These are phyloP conservation scores for Sebastes oblongus DNA, from an alignment of 2,797 vertebrate species.

Conservation along the genomic window DNA sequence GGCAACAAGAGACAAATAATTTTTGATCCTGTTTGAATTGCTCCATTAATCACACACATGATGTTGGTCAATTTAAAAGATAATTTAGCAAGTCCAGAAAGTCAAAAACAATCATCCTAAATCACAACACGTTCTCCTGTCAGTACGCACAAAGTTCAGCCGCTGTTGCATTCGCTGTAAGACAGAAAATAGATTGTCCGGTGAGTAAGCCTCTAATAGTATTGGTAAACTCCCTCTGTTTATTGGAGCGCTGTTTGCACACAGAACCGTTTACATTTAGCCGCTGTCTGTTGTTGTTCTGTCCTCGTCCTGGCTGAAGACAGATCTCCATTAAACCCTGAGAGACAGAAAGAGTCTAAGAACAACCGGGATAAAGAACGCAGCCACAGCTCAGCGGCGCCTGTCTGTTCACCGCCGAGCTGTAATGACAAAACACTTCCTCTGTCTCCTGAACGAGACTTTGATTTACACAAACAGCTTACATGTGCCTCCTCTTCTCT, in stretches of 20 bases:
- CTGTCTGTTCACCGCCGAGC: background rate
- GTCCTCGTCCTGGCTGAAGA: conserved; percentile 13
- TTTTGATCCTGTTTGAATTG: too few relatives aligned
- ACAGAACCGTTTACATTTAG: background rate
- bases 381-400: background rate
- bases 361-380: background rate
- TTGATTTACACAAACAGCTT: conserved; percentile 29
- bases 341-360: conserved; percentile 5
- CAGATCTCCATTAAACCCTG: conserved; percentile 6
- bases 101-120: too few relatives aligned
- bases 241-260: background rate
- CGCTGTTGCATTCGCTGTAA: background rate
- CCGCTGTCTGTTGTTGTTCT: conserved; percentile 4
- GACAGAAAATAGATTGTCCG: background rate
- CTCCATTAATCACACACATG: too few relatives aligned
- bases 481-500: conserved; percentile 13
- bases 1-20: too few relatives aligned
- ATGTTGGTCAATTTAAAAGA: too few relatives aligned
- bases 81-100: too few relatives aligned
- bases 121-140: background rate
- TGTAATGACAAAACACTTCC: conserved; percentile 15
- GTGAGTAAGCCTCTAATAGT: background rate
- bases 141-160: background rate
- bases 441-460: conserved; percentile 10
- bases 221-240: background rate